Percentiles rank a stretch among this genome's conserved stretches.
Evolutionary conservation across 2,113 vertebrate species (phyloP).

Genomic region (Osmerus eperlanus): DNA sequence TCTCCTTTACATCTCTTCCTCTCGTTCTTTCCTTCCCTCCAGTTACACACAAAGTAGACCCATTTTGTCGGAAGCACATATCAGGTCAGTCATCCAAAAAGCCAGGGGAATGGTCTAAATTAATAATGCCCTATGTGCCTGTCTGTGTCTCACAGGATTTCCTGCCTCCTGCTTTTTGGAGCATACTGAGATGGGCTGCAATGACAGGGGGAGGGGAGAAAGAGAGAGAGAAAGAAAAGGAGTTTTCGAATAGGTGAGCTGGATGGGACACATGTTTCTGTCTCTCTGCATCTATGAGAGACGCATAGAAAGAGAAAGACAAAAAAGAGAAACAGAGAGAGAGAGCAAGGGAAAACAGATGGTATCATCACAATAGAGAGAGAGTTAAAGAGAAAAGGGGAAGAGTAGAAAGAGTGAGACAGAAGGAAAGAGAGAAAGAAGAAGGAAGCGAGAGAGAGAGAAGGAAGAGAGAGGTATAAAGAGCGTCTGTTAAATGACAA

Average conservation of each 20-base stretch:
- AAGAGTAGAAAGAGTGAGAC: not conserved
- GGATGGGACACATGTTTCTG: too few relatives aligned
- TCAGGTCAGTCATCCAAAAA: conserved; percentile 25
- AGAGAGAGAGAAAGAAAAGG: conserved; percentile 15
- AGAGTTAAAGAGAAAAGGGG: conserved; percentile 7
- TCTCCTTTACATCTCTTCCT: too few relatives aligned
- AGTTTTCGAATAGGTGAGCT: too few relatives aligned
- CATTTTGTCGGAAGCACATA: conserved; percentile 18
- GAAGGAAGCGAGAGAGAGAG: conserved; percentile 33
- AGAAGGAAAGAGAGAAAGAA: not conserved
- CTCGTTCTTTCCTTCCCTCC: too few relatives aligned
- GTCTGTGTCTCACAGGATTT: conserved; percentile 19
- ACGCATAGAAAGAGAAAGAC: not conserved
- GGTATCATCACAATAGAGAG: not conserved
- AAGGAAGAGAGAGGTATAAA: conserved; percentile 29
- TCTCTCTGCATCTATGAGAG: too few relatives aligned
- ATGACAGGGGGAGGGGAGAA: conserved; percentile 10
- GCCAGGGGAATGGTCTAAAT: conserved; percentile 43
- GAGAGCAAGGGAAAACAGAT: conserved; percentile 28
- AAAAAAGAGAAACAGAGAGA: conserved; percentile 4
- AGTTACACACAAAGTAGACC: not conserved
- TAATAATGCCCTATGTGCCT: conserved; percentile 41
- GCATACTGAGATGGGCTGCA: conserved; percentile 46
- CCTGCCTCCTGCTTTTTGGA: conserved; percentile 54
- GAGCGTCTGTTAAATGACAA: not conserved